phyloP scores from a whole-genome alignment of 2,113 vertebrate genomes.

The Bettongia penicillata region DNA sequence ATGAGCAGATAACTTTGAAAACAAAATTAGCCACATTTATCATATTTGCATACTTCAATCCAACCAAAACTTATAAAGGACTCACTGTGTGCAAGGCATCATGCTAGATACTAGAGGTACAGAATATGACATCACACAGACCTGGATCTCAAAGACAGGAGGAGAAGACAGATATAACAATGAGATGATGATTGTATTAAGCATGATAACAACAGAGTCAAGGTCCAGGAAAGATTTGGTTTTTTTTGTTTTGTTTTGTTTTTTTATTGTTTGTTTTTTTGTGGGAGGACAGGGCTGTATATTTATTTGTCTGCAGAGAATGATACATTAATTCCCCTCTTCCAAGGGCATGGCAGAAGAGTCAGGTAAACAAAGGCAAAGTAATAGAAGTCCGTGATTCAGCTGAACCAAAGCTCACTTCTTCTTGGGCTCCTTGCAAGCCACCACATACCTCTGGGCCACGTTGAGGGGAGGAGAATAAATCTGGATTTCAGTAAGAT shows the following conservation, averaged over 20 bases:
- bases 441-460: conserved; percentile 94
- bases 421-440: conserved; percentile 96
- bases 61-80: conserved; percentile 22
- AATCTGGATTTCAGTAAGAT: background rate
- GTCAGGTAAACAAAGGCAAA: background rate
- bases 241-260: no score
- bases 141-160: background rate
- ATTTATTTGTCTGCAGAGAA: conserved; percentile 65
- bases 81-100: background rate
- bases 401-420: conserved; percentile 85
- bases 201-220: background rate
- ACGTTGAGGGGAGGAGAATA: conserved; percentile 95
- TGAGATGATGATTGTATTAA: background rate
- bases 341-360: background rate
- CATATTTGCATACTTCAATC: conserved; percentile 9
- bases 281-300: background rate
- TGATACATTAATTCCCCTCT: background rate
- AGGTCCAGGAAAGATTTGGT: background rate
- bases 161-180: background rate
- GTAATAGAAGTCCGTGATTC: conserved; percentile 22
- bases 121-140: background rate
- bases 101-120: background rate
- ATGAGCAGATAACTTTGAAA: background rate
- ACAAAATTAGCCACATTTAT: conserved; percentile 36
- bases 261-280: no score